A percentile compares a stretch with the other conserved stretches of the same genome.
Conservation (phyloP, 2,797 vertebrate species). For the Merluccius polli region DNA sequence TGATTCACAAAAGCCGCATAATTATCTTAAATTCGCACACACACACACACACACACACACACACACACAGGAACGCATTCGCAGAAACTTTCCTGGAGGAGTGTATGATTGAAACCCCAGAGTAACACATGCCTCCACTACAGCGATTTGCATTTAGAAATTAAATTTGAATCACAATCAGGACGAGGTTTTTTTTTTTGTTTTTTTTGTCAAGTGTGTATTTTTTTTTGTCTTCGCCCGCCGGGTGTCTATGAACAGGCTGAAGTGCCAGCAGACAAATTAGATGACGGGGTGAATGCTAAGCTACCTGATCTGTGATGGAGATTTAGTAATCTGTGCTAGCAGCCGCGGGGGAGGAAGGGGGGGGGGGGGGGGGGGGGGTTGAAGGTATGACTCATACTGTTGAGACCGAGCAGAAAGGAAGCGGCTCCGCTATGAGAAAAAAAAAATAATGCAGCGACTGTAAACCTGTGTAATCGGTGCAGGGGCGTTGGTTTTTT, state of each 20-base stretch:
- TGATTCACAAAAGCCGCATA: not conserved
- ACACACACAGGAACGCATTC: not conserved
- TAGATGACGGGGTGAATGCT: constrained; percentile 24
- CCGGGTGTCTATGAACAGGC: not conserved
- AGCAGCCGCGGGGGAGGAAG: constrained; percentile 26
- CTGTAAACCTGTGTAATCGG: too few species aligned
- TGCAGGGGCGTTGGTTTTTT: too few species aligned
- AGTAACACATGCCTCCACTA: not conserved
- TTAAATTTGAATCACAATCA: not conserved
- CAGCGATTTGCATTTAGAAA: not conserved
- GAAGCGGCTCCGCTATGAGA: not conserved
- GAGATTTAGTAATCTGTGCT: constrained; percentile 42
- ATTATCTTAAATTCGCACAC: not conserved
- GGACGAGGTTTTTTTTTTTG: too few species aligned
- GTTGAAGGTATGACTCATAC: constrained; percentile 35
- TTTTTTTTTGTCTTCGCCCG: not conserved
- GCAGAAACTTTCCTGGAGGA: not conserved
- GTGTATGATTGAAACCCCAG: not conserved
- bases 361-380: not conserved
- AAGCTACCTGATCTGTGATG: constrained; percentile 45
- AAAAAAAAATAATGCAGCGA: not conserved
- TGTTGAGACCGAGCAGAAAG: constrained; percentile 38
- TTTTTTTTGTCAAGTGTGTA: not conserved
- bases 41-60: not conserved
- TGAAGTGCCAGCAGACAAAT: not conserved